These are phyloP conservation scores for Pogoniulus pusillus DNA, from an alignment of 2,797 vertebrate species.

Conservation along the genomic window DNA sequence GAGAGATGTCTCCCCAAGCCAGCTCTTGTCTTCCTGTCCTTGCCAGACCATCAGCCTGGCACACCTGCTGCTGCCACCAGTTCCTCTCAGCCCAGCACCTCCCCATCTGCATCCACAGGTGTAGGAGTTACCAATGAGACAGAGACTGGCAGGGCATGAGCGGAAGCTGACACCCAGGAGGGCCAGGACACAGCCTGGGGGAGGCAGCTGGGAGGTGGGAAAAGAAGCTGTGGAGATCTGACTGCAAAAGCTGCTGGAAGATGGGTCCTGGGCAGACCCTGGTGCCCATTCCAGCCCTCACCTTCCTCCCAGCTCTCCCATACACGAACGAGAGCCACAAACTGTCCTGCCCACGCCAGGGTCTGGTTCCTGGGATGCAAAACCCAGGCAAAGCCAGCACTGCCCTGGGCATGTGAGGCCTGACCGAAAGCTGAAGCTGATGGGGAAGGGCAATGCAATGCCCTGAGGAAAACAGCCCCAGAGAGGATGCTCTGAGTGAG, in stretches of 20 bases:
- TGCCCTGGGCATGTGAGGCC: neutral
- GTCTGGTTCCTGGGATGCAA: neutral
- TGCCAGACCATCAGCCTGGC: neutral
- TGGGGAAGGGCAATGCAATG: neutral
- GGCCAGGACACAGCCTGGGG: accelerated
- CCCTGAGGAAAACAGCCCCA: neutral
- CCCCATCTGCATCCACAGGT: neutral
- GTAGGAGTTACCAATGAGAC: neutral
- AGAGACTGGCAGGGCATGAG: neutral
- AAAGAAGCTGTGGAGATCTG: neutral
- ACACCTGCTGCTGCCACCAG: neutral
- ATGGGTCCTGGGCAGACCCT: neutral
- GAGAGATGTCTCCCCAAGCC: accelerated
- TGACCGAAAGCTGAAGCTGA: neutral
- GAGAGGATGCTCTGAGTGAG: neutral
- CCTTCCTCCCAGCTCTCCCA: neutral
- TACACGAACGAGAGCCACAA: accelerated
- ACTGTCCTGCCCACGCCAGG: neutral
- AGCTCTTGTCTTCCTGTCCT: neutral
- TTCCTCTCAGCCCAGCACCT: neutral
- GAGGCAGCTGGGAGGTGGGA: neutral
- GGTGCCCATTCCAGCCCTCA: neutral
- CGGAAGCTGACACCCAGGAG: no score
- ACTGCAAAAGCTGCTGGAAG: neutral
- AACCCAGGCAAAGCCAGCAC: neutral